A percentile compares a stretch with the other conserved stretches of the same genome.
Conservation (phyloP, 1,140 invertebrate genomes). For the Sminthurides bifidus region DNA sequence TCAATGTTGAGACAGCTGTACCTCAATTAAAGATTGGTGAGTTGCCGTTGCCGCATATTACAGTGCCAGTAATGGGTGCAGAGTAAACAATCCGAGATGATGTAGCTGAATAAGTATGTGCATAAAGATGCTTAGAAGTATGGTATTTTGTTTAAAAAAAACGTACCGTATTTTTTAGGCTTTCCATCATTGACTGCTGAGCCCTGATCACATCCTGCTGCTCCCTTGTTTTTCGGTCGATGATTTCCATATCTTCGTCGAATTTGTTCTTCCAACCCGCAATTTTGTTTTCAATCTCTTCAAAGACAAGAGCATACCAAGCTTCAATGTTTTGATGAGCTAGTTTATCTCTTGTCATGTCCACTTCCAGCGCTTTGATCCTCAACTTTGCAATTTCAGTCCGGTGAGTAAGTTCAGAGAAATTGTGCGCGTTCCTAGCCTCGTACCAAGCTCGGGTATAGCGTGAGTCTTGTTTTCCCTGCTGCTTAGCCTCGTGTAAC, state of each 20-base stretch:
- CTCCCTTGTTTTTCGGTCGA: conserved; percentile 15
- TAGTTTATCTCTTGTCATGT: conserved; percentile 18
- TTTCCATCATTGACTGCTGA: conserved; percentile 17
- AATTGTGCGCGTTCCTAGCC: conserved; percentile 11
- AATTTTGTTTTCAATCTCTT: conserved; percentile 11
- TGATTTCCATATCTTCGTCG: conserved; percentile 15
- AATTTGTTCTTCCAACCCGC: conserved; percentile 23
- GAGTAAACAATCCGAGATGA: no score
- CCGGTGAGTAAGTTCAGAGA: conserved; percentile 4
- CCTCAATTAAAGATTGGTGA: no score
- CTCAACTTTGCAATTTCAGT: not conserved
- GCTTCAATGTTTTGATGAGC: conserved; percentile 15
- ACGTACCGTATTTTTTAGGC: conserved; percentile 14
- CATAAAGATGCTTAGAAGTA: conserved; percentile 6
- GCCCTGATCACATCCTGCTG: conserved; percentile 16
- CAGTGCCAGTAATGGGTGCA: no score
- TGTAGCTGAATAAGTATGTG: no score
- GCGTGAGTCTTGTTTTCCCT: conserved; percentile 14
- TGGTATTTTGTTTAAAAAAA: conserved; percentile 3
- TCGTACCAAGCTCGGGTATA: conserved; percentile 14
- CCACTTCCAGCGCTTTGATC: conserved; percentile 17
- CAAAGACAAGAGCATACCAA: conserved; percentile 14
- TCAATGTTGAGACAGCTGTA: no score
- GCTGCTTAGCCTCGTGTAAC: conserved; percentile 10
- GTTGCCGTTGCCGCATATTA: no score